Base-by-base conservation (phyloP, 2,113 vertebrate genomes). In the Xyrauchen texanus region DNA sequence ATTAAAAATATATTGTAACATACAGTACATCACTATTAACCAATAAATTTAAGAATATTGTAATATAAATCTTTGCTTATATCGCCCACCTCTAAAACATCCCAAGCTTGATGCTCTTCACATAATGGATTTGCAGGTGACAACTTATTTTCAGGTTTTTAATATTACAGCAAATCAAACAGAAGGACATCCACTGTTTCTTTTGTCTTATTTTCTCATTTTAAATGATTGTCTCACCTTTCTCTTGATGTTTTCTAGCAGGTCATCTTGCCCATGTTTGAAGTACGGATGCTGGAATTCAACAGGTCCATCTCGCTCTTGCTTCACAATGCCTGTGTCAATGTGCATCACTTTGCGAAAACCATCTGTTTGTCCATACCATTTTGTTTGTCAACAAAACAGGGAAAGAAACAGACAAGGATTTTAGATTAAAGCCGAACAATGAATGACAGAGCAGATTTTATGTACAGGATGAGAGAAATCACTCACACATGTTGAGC, bases 251-350 rank as follows among this genome's bases (percentile, higher is more conserved):
- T 95, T 96, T 53, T 98, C 96, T 88, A 99, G 75, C 84, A 99
- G 89, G 70, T 98, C 96, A 77, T 98, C 96, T 66, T 96, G 95
- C 66, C 96, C 96, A 77, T 98, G 96, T 86, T 94, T 95, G 88
- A 99, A 99, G 86, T 94, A 95, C 0, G 94, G 94, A 81, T 99
- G 97, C 85, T 97, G 97, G 88, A 99, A 99, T 87, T 98, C 96
- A 49, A 98, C 94, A 3, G 96, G 96, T 53, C 96, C 96, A 0
- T 98, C 94, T 64, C 94, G 90, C 87, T 99, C 97, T 82, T 94
- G 93, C 84, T 98, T 99, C 77, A 98, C 92, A 71, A 98, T 90
- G 21, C 96, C 95, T 11, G 95, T 93, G 83, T 99, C 97, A 12
- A 97, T 92, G 87, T 98, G 96, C 80, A 98, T 94, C 47, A 98